Evolutionary conservation across 1,140 invertebrate genomes (phyloP).

Genomic region (Gonatopus flavifemur): DNA sequence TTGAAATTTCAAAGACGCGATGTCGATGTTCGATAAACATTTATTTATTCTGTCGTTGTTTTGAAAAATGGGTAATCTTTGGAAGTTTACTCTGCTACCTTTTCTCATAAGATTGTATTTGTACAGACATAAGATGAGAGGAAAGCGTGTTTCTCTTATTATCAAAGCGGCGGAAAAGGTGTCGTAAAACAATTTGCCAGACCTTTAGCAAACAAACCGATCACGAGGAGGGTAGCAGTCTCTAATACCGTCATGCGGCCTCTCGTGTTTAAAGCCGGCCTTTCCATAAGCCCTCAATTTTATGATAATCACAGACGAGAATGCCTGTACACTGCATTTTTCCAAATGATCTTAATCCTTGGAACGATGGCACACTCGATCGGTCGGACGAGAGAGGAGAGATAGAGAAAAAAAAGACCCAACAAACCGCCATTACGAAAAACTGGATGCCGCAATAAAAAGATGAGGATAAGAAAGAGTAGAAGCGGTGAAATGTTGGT

Average conservation of each 20-base stretch:
- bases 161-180: slow-evolving; percentile 9
- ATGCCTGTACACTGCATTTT: not conserved
- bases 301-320: slow-evolving; percentile 31
- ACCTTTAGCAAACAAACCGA: slow-evolving; percentile 38
- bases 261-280: not conserved
- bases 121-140: too few species aligned
- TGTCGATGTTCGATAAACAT: too few species aligned
- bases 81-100: not conserved
- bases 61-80: too few species aligned
- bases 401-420: too few species aligned
- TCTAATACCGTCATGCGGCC: not conserved
- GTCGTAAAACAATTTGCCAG: slow-evolving; percentile 40
- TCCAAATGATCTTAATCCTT: slow-evolving; percentile 24
- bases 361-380: slow-evolving; percentile 18
- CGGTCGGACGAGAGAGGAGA: accelerated
- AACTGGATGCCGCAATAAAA: too few species aligned
- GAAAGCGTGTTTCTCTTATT: slow-evolving; percentile 1
- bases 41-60: too few species aligned
- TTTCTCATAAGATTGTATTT: too few species aligned
- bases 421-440: slow-evolving; percentile 20
- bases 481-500: too few species aligned
- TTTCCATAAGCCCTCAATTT: slow-evolving; percentile 31
- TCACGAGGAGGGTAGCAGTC: slow-evolving; percentile 32
- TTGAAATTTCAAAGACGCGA: too few species aligned
- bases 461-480: too few species aligned